These are phyloP conservation scores for Nyleta sp. DNA, from an alignment of 2,888 invertebrate genomes.

Conservation along the genomic window DNA sequence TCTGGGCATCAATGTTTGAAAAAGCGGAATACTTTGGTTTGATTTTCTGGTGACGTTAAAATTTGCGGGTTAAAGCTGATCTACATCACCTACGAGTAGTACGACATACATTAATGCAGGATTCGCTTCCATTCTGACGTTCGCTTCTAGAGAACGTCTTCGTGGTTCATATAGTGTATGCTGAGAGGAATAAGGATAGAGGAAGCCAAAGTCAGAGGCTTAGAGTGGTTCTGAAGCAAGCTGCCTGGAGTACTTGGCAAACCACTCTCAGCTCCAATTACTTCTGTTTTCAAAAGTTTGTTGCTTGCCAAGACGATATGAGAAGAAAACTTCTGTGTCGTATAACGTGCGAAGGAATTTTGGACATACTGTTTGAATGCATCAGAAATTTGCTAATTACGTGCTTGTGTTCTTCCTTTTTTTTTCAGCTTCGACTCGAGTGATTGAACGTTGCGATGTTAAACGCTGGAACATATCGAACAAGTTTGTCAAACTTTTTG, in stretches of 20 bases:
- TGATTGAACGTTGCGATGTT: no score
- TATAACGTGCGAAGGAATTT: slow-evolving; percentile 32
- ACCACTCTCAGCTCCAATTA: slow-evolving; percentile 64
- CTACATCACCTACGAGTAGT: slow-evolving; percentile 43
- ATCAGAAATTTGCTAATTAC: slow-evolving; percentile 7
- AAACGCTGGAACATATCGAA: no score
- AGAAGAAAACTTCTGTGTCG: slow-evolving; percentile 43
- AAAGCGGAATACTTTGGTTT: neutral
- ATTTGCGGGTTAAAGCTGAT: slow-evolving; percentile 32
- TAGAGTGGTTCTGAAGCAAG: slow-evolving; percentile 62
- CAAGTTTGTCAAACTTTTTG: no score
- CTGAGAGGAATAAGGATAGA: slow-evolving; percentile 43
- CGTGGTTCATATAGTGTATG: slow-evolving; percentile 26
- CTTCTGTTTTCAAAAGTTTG: slow-evolving; percentile 65
- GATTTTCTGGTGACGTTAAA: slow-evolving; percentile 12
- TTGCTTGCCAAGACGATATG: slow-evolving; percentile 58
- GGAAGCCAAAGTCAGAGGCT: slow-evolving; percentile 55
- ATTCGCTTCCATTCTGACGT: slow-evolving; percentile 45
- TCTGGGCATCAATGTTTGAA: no score
- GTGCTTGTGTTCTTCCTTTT: neutral
- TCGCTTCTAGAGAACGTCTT: slow-evolving; percentile 43
- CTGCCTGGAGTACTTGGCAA: slow-evolving; percentile 63
- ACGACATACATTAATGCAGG: slow-evolving; percentile 60
- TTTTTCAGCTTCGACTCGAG: no score
- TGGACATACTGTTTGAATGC: slow-evolving; percentile 7